A percentile compares a stretch with the other conserved stretches of the same genome.
Evolutionary conservation across 2,797 vertebrate species (phyloP).

Genomic region (Clarias laeviceps): DNA sequence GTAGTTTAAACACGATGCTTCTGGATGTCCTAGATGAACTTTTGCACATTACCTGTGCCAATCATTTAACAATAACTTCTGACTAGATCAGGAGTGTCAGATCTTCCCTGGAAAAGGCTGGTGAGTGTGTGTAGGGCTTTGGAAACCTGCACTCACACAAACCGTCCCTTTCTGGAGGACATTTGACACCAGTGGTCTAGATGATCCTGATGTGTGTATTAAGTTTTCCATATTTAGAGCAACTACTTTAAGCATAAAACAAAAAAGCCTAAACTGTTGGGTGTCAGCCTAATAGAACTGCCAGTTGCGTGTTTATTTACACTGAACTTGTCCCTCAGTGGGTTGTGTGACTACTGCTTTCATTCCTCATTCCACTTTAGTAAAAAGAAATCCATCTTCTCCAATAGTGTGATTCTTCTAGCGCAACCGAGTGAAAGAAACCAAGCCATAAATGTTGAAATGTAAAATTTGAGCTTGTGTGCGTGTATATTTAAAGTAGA

Average conservation of each 20-base stretch:
- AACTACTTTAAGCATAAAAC: neutral
- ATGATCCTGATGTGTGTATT: neutral
- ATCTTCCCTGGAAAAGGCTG: too few species aligned
- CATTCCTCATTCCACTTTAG: slow-evolving; percentile 9
- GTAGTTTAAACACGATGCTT: neutral
- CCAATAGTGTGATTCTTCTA: neutral
- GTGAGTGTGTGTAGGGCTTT: too few species aligned
- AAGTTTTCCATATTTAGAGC: neutral
- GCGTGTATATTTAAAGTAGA: slow-evolving; percentile 33
- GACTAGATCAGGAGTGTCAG: neutral
- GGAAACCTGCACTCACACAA: too few species aligned
- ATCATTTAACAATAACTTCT: neutral
- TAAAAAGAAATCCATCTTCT: neutral
- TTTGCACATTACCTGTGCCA: slow-evolving; percentile 7
- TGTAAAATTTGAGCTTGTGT: neutral
- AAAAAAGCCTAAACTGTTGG: neutral
- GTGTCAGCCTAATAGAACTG: neutral
- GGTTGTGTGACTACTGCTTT: slow-evolving; percentile 24
- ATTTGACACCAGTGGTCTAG: too few species aligned
- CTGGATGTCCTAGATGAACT: neutral
- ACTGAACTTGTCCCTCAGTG: neutral
- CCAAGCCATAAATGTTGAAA: neutral
- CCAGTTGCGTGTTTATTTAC: neutral
- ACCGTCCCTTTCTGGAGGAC: too few species aligned
- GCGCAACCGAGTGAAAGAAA: neutral